Evolutionary conservation across 30 jellyfish, hydroid and myxozoan species (phyloP).

Genomic region (Hydra vulgaris): DNA sequence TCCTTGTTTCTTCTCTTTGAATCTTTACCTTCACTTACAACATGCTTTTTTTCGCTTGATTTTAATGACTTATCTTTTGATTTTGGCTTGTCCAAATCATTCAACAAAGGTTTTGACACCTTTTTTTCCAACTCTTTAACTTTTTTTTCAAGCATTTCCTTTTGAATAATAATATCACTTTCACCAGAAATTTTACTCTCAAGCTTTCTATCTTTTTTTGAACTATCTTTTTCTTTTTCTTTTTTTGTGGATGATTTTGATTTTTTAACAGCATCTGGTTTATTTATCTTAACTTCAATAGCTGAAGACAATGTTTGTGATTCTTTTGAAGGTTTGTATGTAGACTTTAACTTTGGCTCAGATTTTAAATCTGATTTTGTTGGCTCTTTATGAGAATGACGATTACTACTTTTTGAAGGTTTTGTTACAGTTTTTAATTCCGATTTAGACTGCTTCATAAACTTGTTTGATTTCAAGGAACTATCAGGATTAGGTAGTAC

Average conservation of each 20-base stretch:
- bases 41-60: conserved; percentile 26
- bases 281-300: conserved; percentile 11
- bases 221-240: conserved; percentile 10
- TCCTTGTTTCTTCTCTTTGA: conserved; percentile 5
- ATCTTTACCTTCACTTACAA: conserved; percentile 29
- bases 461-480: not conserved
- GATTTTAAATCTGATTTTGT: not conserved
- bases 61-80: conserved; percentile 12
- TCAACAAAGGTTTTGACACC: conserved; percentile 10
- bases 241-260: not conserved
- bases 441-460: not conserved
- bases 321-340: not conserved
- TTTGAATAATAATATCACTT: not conserved
- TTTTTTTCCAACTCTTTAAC: conserved; percentile 32
- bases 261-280: conserved; percentile 4
- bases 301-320: not conserved
- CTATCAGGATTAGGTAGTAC: not conserved
- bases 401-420: not conserved
- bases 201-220: conserved; percentile 7
- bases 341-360: not conserved
- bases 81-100: not conserved
- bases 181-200: conserved; percentile 18
- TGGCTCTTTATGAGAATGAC: not conserved
- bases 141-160: conserved; percentile 40
- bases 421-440: not conserved